Conservation (phyloP, 2,113 vertebrate genomes). For the Daphoenositta chrysoptera region DNA sequence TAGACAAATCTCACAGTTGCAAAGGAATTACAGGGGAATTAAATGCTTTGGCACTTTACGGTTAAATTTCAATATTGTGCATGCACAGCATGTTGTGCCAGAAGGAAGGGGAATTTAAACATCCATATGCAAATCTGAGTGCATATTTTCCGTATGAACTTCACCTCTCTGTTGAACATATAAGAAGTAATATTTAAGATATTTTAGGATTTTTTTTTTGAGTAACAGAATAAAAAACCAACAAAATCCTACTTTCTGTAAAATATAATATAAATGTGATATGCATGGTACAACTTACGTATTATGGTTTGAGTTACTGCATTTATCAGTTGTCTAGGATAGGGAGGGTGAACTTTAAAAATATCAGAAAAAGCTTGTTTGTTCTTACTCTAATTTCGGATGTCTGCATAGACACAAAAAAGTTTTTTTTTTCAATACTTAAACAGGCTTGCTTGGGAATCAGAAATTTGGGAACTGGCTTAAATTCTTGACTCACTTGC, state of each 20-base stretch:
- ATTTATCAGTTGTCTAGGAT: background rate
- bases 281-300: background rate
- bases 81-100: background rate
- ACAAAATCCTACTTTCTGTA: background rate
- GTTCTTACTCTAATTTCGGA: background rate
- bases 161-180: background rate
- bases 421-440: background rate
- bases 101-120: background rate
- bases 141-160: background rate
- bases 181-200: background rate
- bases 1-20: background rate
- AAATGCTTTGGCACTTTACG: background rate
- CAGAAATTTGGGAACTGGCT: background rate
- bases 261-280: background rate
- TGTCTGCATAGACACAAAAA: background rate
- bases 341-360: background rate
- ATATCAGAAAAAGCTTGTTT: background rate
- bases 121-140: background rate
- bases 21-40: background rate
- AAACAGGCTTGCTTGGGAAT: background rate
- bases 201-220: background rate
- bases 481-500: background rate
- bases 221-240: background rate
- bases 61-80: background rate
- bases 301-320: background rate